Evolutionary conservation across 2,113 vertebrate species (phyloP).

Genomic region (Irena cyanogastra): DNA sequence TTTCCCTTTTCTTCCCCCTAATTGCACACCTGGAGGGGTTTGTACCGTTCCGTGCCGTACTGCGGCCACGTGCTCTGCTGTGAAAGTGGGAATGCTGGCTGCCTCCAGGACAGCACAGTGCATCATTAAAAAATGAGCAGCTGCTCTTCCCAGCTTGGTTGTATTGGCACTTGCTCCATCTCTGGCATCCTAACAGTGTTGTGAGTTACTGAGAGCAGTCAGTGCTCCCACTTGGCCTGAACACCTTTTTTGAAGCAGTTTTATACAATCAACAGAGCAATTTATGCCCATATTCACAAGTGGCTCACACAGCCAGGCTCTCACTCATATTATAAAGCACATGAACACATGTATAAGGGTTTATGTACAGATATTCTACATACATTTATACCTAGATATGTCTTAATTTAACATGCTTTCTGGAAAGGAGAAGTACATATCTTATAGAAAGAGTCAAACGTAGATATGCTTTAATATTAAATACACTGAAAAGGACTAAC

Average conservation of each 20-base stretch:
- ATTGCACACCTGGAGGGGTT: background rate
- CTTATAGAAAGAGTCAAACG: background rate
- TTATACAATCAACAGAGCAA: background rate
- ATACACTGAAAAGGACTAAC: background rate
- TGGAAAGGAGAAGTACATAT: background rate
- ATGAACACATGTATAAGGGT: background rate
- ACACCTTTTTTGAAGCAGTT: constrained; percentile 7
- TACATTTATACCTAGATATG: background rate
- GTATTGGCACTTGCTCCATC: background rate
- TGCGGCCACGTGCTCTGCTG: rapidly evolving
- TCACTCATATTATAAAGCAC: background rate
- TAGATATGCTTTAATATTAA: background rate
- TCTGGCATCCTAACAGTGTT: background rate
- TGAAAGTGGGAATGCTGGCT: background rate
- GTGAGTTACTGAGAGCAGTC: background rate
- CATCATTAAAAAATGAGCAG: background rate
- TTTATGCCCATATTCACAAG: background rate
- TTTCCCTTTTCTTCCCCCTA: background rate
- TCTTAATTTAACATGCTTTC: background rate
- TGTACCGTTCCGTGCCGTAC: background rate
- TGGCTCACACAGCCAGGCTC: background rate
- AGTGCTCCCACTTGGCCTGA: background rate
- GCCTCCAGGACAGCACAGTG: background rate
- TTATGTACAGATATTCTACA: background rate
- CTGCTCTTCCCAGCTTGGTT: background rate